Conservation (phyloP, 1,140 invertebrate genomes). For the Sinonovacula constricta region DNA sequence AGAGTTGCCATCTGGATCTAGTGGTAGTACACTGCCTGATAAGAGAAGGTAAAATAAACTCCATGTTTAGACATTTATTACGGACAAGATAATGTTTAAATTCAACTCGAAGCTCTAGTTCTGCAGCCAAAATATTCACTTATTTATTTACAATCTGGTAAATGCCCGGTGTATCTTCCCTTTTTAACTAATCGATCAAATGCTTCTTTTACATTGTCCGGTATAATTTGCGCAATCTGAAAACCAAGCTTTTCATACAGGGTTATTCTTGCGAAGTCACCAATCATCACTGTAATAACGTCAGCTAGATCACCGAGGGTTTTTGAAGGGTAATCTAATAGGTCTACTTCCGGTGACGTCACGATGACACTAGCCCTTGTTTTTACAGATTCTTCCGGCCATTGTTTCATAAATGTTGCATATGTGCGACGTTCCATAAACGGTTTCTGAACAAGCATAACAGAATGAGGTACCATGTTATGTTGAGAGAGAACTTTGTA, state of each 20-base stretch:
- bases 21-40: too few species aligned
- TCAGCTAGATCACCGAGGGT: conserved; percentile 58
- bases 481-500: conserved; percentile 48
- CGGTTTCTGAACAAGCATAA: conserved; percentile 69
- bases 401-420: conserved; percentile 73
- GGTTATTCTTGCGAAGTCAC: conserved; percentile 62
- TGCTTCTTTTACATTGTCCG: conserved; percentile 59
- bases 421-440: conserved; percentile 67
- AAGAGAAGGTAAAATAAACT: too few species aligned
- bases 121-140: too few species aligned
- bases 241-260: conserved; percentile 61
- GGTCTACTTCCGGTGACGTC: conserved; percentile 61
- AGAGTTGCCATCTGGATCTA: too few species aligned
- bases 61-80: too few species aligned
- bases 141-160: conserved; percentile 2
- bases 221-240: conserved; percentile 64
- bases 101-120: too few species aligned
- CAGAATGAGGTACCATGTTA: conserved; percentile 26
- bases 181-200: conserved; percentile 41
- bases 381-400: conserved; percentile 38
- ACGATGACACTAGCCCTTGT: conserved; percentile 43
- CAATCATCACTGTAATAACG: conserved; percentile 61
- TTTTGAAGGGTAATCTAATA: conserved; percentile 62
- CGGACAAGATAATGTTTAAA: too few species aligned
- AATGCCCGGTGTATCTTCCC: conserved; percentile 41